A percentile compares a stretch with the other conserved stretches of the same genome.
Evolutionary conservation across 1,140 invertebrate genomes (phyloP).

Genomic region (Hyles euphorbiae): DNA sequence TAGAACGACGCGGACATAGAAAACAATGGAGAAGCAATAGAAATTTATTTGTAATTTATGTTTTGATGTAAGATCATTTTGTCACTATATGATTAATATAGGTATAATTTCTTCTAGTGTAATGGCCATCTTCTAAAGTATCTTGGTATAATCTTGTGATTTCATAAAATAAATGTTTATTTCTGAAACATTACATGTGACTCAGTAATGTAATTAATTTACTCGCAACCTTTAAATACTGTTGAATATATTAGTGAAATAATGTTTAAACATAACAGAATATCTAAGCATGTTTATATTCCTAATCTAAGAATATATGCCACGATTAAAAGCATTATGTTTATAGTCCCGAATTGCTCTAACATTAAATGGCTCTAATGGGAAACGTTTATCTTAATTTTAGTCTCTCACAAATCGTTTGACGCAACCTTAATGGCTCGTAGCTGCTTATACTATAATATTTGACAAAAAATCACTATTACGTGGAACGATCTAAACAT

Average conservation of each 20-base stretch:
- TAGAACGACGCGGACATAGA: slow-evolving; percentile 26
- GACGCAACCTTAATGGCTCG: slow-evolving; percentile 41
- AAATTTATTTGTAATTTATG: too few relatives aligned
- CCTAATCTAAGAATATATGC: slow-evolving; percentile 6
- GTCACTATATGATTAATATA: too few relatives aligned
- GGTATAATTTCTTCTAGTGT: too few relatives aligned
- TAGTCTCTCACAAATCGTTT: slow-evolving; percentile 65
- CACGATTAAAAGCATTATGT: slow-evolving; percentile 67
- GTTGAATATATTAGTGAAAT: too few relatives aligned
- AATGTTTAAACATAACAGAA: neutral
- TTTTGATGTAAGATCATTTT: too few relatives aligned
- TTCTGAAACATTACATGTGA: too few relatives aligned
- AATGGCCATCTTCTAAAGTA: too few relatives aligned
- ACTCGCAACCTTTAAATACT: too few relatives aligned
- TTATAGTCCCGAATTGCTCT: slow-evolving; percentile 60
- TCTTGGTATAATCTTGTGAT: too few relatives aligned
- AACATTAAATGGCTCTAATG: slow-evolving; percentile 65
- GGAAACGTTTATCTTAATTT: slow-evolving; percentile 68
- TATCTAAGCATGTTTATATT: slow-evolving; percentile 2
- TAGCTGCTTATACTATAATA: slow-evolving; percentile 20
- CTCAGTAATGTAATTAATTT: too few relatives aligned
- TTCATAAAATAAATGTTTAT: too few relatives aligned
- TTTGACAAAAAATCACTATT: slow-evolving; percentile 26
- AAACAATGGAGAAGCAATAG: slow-evolving; percentile 26
- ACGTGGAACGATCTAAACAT: too few relatives aligned